Conservation (phyloP, 2,888 invertebrate species). For the Pollenia angustigena region DNA sequence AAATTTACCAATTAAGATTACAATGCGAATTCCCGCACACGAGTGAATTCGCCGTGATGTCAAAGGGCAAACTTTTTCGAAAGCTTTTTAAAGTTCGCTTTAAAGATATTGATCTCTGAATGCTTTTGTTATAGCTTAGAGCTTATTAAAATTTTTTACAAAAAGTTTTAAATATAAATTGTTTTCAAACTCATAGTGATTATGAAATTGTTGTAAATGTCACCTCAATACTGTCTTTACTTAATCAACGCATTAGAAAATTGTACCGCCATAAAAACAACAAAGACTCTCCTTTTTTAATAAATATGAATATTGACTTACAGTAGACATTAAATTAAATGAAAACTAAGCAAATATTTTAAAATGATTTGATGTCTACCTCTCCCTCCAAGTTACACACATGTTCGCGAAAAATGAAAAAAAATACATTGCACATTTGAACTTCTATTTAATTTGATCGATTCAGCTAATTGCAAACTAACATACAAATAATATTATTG, state of each 20-base stretch:
- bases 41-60: too few species aligned
- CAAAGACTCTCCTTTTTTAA: conserved; percentile 63
- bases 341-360: conserved; percentile 56
- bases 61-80: too few species aligned
- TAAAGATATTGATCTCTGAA: too few species aligned
- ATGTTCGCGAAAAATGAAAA: not conserved
- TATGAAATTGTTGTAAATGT: not conserved
- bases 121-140: too few species aligned
- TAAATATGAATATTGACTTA: conserved; percentile 54
- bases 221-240: not conserved
- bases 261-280: conserved; percentile 34
- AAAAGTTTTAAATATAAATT: not conserved
- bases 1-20: too few species aligned
- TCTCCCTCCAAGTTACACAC: not conserved
- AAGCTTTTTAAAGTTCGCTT: too few species aligned
- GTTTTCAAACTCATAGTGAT: too few species aligned
- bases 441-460: conserved; percentile 74
- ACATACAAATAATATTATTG: conserved; percentile 50
- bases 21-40: too few species aligned
- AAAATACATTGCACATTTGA: conserved; percentile 62
- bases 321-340: conserved; percentile 60
- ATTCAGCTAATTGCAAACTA: conserved; percentile 74
- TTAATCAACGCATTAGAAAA: not conserved
- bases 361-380: conserved; percentile 37
- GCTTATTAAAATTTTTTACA: too few species aligned